Base-by-base conservation (phyloP, 2,113 vertebrate species). In the Acanthochromis polyacanthus region DNA sequence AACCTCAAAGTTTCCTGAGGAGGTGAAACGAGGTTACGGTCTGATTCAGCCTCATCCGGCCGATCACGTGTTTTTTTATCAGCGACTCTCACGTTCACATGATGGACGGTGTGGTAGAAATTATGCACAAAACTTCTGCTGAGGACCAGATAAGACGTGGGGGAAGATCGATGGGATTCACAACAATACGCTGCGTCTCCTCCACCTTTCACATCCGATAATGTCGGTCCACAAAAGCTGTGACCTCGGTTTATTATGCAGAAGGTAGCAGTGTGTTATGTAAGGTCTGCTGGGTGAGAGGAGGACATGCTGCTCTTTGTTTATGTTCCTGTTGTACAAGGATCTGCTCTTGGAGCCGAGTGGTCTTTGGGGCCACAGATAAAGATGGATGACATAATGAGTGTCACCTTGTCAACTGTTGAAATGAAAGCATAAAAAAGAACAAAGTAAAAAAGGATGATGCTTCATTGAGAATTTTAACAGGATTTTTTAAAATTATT, bases 1-100 rank as follows among this genome's bases (percentile, higher is more conserved):
- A 89, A 87, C 86, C 84, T 87, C 76, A 19, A 40, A 23, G 36
- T 61, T 70, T 82, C 59, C 61, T 3, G 22, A 25, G 63, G 30
- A 61, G 1, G 20, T 7, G 64, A 50, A 0, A 1, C 38, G 4
- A 28, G 57, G 46, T 46, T n/a, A 22, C 2, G 0, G 7, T 71
- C 69, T 86, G 58, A 76, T 79, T 60, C 43, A 2, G 30, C 14
- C 6, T 14, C 1, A 10, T 8, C 32, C 7, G 32, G 6, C 22
- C 46, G 20, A 6, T 71, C 75, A 61, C n/a, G 7, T 43, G 62
- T 52, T 52, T 17, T 46, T 80, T 75, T 32, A 59, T 75, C 70
- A 57, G 25, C 0, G 46, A 30, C 25, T 56, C 23, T 65, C 20
- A 7, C 25, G 7, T 17, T n/a, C 22, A 64, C 50, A 11, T 11